Conservation (phyloP, 2,113 vertebrate species). For the Alectura lathami region DNA sequence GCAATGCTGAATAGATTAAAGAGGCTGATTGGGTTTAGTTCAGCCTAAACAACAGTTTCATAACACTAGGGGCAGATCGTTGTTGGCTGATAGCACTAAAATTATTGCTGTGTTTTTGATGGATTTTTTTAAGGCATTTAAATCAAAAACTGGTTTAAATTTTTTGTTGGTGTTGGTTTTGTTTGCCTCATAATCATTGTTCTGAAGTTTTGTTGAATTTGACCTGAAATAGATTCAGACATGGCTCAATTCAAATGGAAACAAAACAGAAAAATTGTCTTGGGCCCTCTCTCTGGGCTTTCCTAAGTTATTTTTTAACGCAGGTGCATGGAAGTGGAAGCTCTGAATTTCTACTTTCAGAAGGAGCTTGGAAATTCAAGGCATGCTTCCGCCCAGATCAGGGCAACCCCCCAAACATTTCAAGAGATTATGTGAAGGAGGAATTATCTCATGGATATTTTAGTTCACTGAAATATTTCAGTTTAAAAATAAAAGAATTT, state of each 20-base stretch:
- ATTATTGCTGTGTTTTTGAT: not conserved
- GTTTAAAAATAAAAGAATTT: not conserved
- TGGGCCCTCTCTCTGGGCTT: not conserved
- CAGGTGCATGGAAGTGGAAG: not conserved
- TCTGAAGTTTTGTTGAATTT: not conserved
- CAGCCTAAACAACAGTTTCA: not conserved
- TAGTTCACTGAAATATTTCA: not conserved
- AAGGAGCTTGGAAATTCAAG: conserved; percentile 15
- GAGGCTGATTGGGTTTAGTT: not conserved
- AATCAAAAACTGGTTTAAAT: not conserved
- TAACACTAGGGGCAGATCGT: not conserved
- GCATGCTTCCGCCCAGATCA: not conserved
- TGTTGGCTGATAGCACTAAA: not conserved
- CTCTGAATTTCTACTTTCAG: not conserved
- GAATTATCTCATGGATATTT: not conserved
- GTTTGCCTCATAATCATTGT: not conserved
- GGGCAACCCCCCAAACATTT: not conserved
- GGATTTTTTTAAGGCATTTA: not conserved
- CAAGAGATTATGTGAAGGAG: not conserved
- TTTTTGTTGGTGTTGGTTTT: not conserved
- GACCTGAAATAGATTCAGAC: not conserved
- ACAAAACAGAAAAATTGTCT: not conserved
- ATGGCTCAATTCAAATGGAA: not conserved
- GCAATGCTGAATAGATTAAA: not conserved
- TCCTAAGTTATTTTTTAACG: conserved; percentile 8